phyloP scores from a whole-genome alignment of 1,140 invertebrate species.

The Pentalonia nigronervosa region DNA sequence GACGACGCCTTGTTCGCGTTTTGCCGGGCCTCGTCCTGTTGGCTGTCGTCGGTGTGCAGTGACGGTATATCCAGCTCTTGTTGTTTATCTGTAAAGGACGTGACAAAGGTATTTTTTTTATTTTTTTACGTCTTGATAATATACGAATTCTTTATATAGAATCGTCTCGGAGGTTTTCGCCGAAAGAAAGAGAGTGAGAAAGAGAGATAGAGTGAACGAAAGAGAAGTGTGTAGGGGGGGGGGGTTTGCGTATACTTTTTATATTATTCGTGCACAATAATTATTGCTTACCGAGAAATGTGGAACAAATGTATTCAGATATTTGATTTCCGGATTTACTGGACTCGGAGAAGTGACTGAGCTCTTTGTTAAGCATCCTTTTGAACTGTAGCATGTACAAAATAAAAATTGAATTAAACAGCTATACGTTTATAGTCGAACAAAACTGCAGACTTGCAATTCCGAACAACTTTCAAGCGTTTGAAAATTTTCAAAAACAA shows the following conservation, averaged over 20 bases:
- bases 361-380: constrained; percentile 98
- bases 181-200: background rate
- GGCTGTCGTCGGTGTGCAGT: constrained; percentile 76
- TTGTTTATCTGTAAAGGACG: constrained; percentile 82
- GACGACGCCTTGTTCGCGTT: constrained; percentile 60
- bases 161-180: background rate
- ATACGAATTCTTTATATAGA: too few species aligned
- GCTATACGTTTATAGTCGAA: background rate
- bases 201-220: too few species aligned
- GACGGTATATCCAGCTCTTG: constrained; percentile 93
- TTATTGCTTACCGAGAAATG: constrained; percentile 90
- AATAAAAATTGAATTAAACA: background rate
- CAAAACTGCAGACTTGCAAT: background rate
- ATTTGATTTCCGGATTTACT: constrained; percentile 99
- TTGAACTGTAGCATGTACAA: constrained; percentile 87
- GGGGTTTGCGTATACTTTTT: too few species aligned
- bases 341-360: constrained; percentile 98
- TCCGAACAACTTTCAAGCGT: background rate
- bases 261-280: background rate
- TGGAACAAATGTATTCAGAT: constrained; percentile 98
- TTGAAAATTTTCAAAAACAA: background rate
- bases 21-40: constrained; percentile 13
- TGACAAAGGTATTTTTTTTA: background rate
- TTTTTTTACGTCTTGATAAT: background rate
- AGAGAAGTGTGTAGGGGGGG: background rate